Evolutionary conservation across 2,113 vertebrate genomes (phyloP).

Genomic region (Emydocephalus ijimae): DNA sequence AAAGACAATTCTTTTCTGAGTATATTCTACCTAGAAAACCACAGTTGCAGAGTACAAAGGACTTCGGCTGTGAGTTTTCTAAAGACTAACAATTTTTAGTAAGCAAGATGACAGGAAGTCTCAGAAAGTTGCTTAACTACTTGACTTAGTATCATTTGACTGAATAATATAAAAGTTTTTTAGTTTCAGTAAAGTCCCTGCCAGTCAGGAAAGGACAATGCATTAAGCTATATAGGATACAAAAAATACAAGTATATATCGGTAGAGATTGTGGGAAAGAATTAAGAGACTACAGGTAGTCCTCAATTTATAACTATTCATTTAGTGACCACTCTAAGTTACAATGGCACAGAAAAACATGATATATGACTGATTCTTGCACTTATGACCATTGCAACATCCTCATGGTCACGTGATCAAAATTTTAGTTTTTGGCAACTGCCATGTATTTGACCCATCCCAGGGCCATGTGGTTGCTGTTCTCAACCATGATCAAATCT

Average conservation of each 20-base stretch:
- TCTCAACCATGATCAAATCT: no score
- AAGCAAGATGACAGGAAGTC: neutral
- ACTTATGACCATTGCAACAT: neutral
- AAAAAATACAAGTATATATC: neutral
- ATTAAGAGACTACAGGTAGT: neutral
- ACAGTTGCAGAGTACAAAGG: neutral
- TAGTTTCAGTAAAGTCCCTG: neutral
- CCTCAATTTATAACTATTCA: no score
- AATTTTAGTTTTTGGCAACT: neutral
- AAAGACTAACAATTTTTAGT: neutral
- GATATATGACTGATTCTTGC: neutral
- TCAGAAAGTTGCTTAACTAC: neutral
- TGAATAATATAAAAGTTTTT: neutral
- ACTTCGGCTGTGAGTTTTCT: neutral
- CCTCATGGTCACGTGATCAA: neutral
- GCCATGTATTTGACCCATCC: neutral
- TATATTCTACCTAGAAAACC: neutral
- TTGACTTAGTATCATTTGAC: neutral
- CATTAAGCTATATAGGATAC: neutral
- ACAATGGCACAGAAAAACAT: neutral
- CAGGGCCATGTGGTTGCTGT: neutral
- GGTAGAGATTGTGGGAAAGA: neutral
- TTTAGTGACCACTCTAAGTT: no score
- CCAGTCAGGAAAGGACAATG: neutral
- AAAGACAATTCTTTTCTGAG: neutral